Evolutionary conservation across 2,113 vertebrate genomes (phyloP).

Genomic region (Mirounga angustirostris): DNA sequence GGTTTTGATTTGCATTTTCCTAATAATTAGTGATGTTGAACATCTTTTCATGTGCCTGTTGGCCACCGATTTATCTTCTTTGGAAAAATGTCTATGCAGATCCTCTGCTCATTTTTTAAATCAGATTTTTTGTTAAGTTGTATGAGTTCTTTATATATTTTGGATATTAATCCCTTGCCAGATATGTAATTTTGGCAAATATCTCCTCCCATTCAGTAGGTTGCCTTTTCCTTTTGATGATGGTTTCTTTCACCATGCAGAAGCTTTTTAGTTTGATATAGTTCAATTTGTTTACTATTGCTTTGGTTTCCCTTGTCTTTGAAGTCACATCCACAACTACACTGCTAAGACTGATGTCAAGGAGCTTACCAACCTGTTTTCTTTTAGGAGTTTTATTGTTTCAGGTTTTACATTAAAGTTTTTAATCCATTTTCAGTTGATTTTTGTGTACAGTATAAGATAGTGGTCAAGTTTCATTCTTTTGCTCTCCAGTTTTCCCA

Average conservation of each 20-base stretch:
- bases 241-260: neutral
- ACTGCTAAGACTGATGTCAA: neutral
- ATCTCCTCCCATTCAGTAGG: neutral
- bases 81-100: neutral
- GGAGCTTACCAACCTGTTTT: neutral
- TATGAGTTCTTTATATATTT: neutral
- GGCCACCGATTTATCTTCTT: neutral
- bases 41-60: neutral
- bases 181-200: neutral
- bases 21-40: neutral
- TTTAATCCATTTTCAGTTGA: neutral
- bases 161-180: neutral
- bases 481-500: neutral
- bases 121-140: neutral
- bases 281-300: neutral
- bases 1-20: neutral
- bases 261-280: neutral
- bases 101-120: neutral
- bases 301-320: neutral
- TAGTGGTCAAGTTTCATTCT: neutral
- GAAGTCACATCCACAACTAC: neutral
- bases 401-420: neutral
- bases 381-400: neutral
- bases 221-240: neutral
- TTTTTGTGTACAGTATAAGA: neutral